A percentile compares a stretch with the other conserved stretches of the same genome.
phyloP scores from a whole-genome alignment of 1,140 invertebrate species.

The Drosophila varians region DNA sequence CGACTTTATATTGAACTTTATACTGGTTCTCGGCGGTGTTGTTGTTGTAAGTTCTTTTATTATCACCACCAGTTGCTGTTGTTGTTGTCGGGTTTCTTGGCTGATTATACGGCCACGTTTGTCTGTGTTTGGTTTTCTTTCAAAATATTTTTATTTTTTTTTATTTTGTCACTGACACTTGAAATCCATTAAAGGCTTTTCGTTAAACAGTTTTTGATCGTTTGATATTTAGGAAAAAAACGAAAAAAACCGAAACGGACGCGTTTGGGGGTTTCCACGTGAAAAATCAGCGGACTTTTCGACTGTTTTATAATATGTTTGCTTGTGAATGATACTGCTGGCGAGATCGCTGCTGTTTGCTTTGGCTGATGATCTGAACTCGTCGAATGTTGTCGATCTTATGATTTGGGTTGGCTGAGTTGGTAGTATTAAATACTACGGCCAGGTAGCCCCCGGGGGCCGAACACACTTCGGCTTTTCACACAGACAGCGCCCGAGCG shows the following conservation, averaged over 20 bases:
- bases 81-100: constrained; percentile 53
- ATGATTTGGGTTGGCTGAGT: constrained; percentile 54
- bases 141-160: constrained; percentile 23
- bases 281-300: constrained; percentile 38
- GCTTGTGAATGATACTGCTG: background rate
- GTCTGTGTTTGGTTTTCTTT: constrained; percentile 32
- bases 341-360: background rate
- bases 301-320: background rate
- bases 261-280: constrained; percentile 17
- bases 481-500: background rate
- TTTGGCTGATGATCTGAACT: constrained; percentile 25
- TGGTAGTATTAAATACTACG: background rate
- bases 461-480: background rate
- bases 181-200: constrained; percentile 68
- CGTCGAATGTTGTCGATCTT: constrained; percentile 82
- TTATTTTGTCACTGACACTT: constrained; percentile 80
- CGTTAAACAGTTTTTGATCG: constrained; percentile 55
- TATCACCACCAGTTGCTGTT: constrained; percentile 55
- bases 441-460: background rate
- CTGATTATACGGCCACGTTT: constrained; percentile 70
- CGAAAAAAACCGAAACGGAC: background rate
- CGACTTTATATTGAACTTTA: constrained; percentile 66
- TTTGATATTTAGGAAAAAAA: background rate
- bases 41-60: constrained; percentile 82
- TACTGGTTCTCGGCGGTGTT: constrained; percentile 63